Conservation (phyloP, 2,888 invertebrate species). For the Aquatica leii region DNA sequence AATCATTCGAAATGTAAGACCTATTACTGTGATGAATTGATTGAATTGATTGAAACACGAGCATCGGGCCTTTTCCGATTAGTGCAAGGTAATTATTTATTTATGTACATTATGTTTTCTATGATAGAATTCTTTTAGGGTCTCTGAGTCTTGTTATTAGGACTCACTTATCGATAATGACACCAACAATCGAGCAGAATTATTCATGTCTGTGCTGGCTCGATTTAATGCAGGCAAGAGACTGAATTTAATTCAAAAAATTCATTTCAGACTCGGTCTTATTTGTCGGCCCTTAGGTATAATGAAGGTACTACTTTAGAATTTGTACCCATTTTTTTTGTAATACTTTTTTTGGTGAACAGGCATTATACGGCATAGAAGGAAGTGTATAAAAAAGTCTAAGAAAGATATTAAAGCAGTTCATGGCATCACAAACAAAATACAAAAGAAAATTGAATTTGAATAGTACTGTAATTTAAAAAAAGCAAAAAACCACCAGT, state of each 20-base stretch:
- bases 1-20: background rate
- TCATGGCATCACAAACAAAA: too few species aligned
- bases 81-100: too few species aligned
- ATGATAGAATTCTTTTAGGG: background rate
- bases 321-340: background rate
- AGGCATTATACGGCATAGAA: background rate
- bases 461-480: too few species aligned
- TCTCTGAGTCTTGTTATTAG: conserved; percentile 8
- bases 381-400: too few species aligned
- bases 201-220: background rate
- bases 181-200: too few species aligned
- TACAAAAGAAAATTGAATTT: too few species aligned
- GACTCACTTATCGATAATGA: background rate
- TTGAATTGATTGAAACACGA: background rate
- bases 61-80: background rate
- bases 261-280: background rate
- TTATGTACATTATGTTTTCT: background rate
- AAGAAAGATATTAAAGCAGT: background rate
- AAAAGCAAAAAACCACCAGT: background rate
- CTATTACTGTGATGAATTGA: background rate
- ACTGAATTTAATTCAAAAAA: background rate
- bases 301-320: background rate
- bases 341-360: too few species aligned
- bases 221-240: background rate
- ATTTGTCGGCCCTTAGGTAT: too few species aligned